Percentiles rank a stretch among this genome's conserved stretches.
Evolutionary conservation across 1,140 invertebrate genomes (phyloP).

Genomic region (Ips typographus): DNA sequence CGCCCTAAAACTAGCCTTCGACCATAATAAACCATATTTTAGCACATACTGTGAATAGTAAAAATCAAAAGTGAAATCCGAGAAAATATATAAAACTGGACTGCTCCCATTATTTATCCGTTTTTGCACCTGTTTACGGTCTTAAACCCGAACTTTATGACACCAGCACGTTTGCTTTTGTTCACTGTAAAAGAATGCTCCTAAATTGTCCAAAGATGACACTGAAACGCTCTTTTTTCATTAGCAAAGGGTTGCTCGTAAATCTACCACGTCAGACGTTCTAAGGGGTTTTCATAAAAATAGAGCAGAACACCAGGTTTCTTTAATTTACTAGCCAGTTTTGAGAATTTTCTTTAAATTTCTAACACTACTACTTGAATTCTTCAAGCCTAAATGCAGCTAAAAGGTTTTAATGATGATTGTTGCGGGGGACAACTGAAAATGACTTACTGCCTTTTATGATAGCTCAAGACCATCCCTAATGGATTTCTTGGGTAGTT

Average conservation of each 20-base stretch:
- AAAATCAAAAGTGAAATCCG: constrained; percentile 13
- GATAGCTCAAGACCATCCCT: constrained; percentile 3
- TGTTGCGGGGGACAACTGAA: not conserved
- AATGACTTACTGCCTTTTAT: constrained; percentile 7
- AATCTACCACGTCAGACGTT: constrained; percentile 26
- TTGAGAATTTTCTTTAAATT: constrained; percentile 18
- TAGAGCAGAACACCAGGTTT: constrained; percentile 21
- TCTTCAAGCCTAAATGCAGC: constrained; percentile 18
- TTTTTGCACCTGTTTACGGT: constrained; percentile 38
- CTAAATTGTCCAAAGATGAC: constrained; percentile 31
- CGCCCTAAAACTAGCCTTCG: not conserved
- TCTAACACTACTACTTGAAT: constrained; percentile 16
- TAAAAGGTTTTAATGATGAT: constrained; percentile 15
- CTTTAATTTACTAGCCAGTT: not conserved
- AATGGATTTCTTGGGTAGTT: not conserved
- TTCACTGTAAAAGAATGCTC: constrained; percentile 29
- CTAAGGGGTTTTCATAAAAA: constrained; percentile 26
- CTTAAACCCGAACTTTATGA: constrained; percentile 32
- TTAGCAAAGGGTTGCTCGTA: constrained; percentile 37
- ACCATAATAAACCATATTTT: constrained; percentile 16
- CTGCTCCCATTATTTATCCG: constrained; percentile 16
- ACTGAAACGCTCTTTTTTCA: constrained; percentile 36
- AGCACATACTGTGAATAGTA: constrained; percentile 9
- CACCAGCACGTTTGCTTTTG: constrained; percentile 35
- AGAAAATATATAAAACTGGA: constrained; percentile 17